Conservation (phyloP, 2,888 invertebrate species). For the Volucella bombylans region DNA sequence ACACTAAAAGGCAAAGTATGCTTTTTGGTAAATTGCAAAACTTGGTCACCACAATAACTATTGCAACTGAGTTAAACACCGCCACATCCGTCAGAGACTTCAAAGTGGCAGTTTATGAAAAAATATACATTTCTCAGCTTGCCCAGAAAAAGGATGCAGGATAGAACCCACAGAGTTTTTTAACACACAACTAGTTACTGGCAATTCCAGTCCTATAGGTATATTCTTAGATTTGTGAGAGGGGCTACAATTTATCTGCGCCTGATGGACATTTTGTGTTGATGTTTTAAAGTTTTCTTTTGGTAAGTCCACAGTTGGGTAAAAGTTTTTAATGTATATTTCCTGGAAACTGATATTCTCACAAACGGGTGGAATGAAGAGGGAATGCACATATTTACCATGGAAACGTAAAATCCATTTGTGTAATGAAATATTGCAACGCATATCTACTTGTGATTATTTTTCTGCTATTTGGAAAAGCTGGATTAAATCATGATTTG, state of each 20-base stretch:
- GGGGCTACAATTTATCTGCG: conserved; percentile 21
- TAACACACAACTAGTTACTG: conserved; percentile 2
- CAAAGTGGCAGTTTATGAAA: background rate
- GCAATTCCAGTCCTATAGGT: conserved; percentile 9
- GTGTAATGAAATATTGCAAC: conserved; percentile 1
- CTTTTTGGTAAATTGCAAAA: background rate
- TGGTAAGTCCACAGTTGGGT: background rate
- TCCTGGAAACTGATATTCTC: background rate
- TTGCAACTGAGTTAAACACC: background rate
- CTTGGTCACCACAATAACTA: conserved; percentile 9
- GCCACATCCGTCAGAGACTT: conserved; percentile 1
- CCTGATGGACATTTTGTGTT: conserved; percentile 58
- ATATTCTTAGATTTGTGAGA: conserved; percentile 19
- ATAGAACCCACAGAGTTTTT: background rate
- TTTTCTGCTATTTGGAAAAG: background rate
- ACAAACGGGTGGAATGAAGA: background rate
- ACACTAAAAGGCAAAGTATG: background rate
- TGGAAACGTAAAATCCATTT: background rate
- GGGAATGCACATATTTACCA: background rate
- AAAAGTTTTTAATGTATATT: background rate
- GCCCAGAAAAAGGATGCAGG: background rate
- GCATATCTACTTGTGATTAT: background rate
- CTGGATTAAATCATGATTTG: too few species aligned
- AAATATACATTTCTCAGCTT: background rate
- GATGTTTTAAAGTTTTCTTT: conserved; percentile 27